Conservation (phyloP, 2,888 invertebrate species). For the Syritta pipiens region DNA sequence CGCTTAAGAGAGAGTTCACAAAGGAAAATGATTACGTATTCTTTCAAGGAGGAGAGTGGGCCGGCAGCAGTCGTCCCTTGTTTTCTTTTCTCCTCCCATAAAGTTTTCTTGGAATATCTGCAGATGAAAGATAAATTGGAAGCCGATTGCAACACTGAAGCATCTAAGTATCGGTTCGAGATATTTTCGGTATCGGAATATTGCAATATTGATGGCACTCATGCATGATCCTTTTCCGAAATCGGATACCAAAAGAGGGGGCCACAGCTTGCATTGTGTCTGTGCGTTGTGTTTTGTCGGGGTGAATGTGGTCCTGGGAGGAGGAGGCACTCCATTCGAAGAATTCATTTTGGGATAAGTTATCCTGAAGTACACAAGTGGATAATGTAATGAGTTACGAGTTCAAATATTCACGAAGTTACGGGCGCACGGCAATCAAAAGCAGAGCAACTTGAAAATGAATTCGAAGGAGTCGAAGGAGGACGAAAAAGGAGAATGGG, state of each 20-base stretch:
- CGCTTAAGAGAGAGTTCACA: too few species aligned
- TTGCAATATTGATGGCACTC: constrained; percentile 55
- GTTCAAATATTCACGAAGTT: neutral
- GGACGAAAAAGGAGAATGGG: constrained; percentile 16
- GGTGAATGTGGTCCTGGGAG: constrained; percentile 9
- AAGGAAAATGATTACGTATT: constrained; percentile 1
- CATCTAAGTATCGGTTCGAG: constrained; percentile 30
- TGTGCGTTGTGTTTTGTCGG: neutral
- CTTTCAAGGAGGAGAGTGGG: neutral
- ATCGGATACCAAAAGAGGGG: too few species aligned
- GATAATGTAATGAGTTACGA: constrained; percentile 48
- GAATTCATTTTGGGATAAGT: constrained; percentile 25
- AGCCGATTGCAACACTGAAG: constrained; percentile 47
- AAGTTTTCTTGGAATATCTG: constrained; percentile 17
- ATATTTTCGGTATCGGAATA: constrained; percentile 48
- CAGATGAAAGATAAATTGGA: constrained; percentile 49
- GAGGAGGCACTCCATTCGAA: neutral
- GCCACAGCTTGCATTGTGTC: too few species aligned
- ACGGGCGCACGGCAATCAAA: neutral
- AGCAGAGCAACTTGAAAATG: neutral
- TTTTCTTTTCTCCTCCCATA: neutral
- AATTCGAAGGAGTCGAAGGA: too few species aligned
- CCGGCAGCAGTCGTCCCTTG: neutral
- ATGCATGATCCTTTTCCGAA: constrained; percentile 42
- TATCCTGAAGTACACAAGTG: constrained; percentile 17